These are phyloP conservation scores for Spilarctia lutea DNA, from an alignment of 2,888 invertebrate genomes.

Conservation along the genomic window DNA sequence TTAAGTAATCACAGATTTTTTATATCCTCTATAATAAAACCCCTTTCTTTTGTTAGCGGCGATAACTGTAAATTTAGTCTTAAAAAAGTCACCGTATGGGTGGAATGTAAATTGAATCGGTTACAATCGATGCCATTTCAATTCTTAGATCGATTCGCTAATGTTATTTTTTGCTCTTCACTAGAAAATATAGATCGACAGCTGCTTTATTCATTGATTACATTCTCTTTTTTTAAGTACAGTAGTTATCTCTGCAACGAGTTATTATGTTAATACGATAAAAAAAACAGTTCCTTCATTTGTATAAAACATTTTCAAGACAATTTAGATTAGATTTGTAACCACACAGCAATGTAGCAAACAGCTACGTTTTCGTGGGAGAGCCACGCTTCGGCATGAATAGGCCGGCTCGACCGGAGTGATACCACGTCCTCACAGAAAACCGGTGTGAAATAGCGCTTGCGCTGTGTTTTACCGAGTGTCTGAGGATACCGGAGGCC, in stretches of 20 bases:
- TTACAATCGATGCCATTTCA: constrained; percentile 64
- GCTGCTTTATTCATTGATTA: constrained; percentile 48
- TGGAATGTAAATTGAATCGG: constrained; percentile 76
- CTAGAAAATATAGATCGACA: constrained; percentile 41
- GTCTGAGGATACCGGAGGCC: too few relatives aligned
- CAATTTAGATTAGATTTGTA: not conserved
- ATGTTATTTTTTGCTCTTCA: constrained; percentile 57
- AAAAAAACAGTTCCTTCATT: too few relatives aligned
- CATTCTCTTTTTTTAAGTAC: constrained; percentile 6
- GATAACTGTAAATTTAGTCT: constrained; percentile 70
- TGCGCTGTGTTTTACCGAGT: too few relatives aligned
- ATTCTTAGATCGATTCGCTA: constrained; percentile 57
- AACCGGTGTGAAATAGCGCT: too few relatives aligned
- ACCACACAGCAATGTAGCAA: too few relatives aligned
- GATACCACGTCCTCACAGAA: too few relatives aligned
- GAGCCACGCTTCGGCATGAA: too few relatives aligned
- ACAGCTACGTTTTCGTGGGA: too few relatives aligned
- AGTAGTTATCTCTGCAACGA: not conserved
- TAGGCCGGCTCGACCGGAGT: too few relatives aligned
- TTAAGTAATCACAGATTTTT: constrained; percentile 83
- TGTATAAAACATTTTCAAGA: not conserved
- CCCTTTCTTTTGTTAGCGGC: constrained; percentile 73
- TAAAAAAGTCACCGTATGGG: constrained; percentile 68
- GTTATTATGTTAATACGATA: not conserved
- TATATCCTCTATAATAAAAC: constrained; percentile 74